A percentile compares a stretch with the other conserved stretches of the same genome.
phyloP scores from a whole-genome alignment of 1,140 invertebrate species.

The Solenopsis fugax region DNA sequence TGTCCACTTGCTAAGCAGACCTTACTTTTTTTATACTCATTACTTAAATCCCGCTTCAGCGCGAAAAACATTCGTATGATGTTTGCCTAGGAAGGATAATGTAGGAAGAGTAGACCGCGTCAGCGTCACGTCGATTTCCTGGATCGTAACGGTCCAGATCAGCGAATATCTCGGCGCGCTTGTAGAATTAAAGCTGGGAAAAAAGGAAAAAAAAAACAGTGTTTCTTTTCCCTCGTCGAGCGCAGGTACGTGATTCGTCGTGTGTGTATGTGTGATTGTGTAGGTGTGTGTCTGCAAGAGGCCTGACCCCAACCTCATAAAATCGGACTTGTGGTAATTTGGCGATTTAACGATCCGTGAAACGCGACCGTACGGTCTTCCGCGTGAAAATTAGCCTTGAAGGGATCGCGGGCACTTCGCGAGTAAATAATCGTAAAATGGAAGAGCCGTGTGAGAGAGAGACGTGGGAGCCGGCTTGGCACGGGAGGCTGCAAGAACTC shows the following conservation, averaged over 20 bases:
- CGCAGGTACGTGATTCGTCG: background rate
- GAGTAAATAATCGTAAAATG: slow-evolving; percentile 39
- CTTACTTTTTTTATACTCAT: background rate
- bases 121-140: background rate
- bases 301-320: background rate
- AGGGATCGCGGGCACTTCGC: background rate
- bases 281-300: too few species aligned
- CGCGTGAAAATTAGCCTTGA: slow-evolving; percentile 1
- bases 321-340: slow-evolving; percentile 37
- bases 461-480: background rate
- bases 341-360: slow-evolving; percentile 46
- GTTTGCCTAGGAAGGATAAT: background rate
- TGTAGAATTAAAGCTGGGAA: background rate
- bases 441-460: background rate
- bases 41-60: background rate
- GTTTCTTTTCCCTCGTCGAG: slow-evolving; percentile 7
- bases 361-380: slow-evolving; percentile 11
- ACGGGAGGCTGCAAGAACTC: background rate
- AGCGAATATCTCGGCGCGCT: background rate
- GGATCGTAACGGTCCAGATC: background rate
- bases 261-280: background rate
- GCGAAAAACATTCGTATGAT: background rate
- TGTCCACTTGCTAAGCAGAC: background rate
- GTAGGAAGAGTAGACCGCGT: background rate
- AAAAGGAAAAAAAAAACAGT: slow-evolving; percentile 1